Percentiles rank a stretch among this genome's conserved stretches.
Conservation (phyloP, 92 coral and sea anemone genomes). For the Parazoanthus swiftii region DNA sequence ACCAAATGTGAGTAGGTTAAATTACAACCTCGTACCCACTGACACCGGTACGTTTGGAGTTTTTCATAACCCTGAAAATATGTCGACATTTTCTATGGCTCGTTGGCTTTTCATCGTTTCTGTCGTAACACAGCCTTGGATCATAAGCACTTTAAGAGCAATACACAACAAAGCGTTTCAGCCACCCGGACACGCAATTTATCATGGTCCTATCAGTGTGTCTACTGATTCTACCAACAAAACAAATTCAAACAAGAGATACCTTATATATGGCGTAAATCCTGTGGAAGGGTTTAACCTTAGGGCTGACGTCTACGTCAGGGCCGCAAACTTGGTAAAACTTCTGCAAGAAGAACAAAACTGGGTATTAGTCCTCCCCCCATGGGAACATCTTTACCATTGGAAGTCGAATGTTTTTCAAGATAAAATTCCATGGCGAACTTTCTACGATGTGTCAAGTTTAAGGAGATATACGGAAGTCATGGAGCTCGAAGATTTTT, state of each 20-base stretch:
- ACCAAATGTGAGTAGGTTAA: not conserved
- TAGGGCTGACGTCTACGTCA: conserved; percentile 57
- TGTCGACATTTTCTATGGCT: not conserved
- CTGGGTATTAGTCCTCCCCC: conserved; percentile 61
- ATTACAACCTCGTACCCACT: not conserved
- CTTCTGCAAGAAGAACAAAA: conserved; percentile 51
- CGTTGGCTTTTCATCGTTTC: conserved; percentile 15
- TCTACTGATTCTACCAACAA: conserved; percentile 14
- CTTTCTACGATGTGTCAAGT: conserved; percentile 54
- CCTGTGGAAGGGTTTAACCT: conserved; percentile 59
- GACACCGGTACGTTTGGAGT: not conserved
- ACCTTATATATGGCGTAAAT: conserved; percentile 53
- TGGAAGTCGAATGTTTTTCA: conserved; percentile 53
- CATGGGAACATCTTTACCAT: conserved; percentile 62
- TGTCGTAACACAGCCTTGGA: conserved; percentile 17
- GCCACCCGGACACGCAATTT: not conserved
- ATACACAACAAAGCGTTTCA: conserved; percentile 2
- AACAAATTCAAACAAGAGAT: conserved; percentile 22
- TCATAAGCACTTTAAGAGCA: not conserved
- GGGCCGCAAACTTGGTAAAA: conserved; percentile 58
- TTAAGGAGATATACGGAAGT: conserved; percentile 43
- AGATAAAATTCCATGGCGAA: conserved; percentile 52
- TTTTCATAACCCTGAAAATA: not conserved
- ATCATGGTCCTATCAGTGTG: not conserved
- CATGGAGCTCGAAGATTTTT: conserved; percentile 47